Conservation (phyloP, 2,113 vertebrate species). For the Podarcis cretensis region DNA sequence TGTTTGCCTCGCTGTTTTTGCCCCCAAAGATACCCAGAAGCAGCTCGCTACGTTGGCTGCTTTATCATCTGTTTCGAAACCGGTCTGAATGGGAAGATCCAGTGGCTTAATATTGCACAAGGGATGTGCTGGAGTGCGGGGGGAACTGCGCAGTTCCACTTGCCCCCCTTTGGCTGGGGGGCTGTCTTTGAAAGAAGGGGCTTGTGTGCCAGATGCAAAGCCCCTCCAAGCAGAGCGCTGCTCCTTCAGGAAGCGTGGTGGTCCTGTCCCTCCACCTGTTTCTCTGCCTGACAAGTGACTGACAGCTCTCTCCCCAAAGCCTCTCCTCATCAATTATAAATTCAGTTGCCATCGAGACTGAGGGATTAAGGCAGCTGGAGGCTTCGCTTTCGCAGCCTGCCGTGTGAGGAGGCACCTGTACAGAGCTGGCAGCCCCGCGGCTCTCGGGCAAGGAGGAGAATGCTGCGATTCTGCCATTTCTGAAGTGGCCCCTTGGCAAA, state of each 20-base stretch:
- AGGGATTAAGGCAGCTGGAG: conserved; percentile 13
- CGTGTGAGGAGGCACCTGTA: not conserved
- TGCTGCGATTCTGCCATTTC: not conserved
- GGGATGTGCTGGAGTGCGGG: not conserved
- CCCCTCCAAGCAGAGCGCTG: not conserved
- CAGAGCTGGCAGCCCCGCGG: not conserved
- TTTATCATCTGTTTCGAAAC: not conserved
- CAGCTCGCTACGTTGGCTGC: not conserved
- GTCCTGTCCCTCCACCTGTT: not conserved
- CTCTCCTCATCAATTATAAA: conserved; percentile 21
- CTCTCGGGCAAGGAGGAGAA: not conserved
- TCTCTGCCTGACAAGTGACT: conserved; percentile 9
- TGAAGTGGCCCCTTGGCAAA: not conserved
- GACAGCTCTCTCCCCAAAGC: conserved; percentile 2
- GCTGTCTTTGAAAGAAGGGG: not conserved
- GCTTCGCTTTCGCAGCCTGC: conserved; percentile 13
- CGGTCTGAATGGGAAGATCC: not conserved
- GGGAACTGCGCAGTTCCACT: not conserved
- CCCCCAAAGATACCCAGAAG: not conserved
- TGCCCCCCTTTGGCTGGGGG: not conserved
- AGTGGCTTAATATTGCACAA: not conserved
- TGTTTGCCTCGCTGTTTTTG: not conserved
- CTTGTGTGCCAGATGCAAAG: not conserved
- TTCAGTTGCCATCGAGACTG: conserved; percentile 41
- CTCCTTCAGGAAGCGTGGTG: not conserved